phyloP scores from a whole-genome alignment of 2,797 vertebrate species.

The Eulemur mongoz region DNA sequence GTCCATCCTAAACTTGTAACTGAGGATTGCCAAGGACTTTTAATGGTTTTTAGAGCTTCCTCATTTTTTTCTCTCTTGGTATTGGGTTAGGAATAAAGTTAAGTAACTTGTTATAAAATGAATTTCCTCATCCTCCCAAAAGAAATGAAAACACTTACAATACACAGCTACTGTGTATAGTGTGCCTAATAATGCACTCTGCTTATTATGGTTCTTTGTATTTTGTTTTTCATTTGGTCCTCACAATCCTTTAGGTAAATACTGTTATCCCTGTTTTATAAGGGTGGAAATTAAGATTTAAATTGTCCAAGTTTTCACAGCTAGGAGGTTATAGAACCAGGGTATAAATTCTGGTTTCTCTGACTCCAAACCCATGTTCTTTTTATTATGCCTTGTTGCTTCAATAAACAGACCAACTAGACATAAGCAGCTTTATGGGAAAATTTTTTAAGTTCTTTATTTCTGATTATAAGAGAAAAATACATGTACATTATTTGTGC shows the following conservation, averaged over 20 bases:
- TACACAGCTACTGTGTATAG: background rate
- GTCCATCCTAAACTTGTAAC: background rate
- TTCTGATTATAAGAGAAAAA: background rate
- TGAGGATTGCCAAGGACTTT: background rate
- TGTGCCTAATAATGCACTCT: background rate
- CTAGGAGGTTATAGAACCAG: background rate
- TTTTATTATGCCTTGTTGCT: slow-evolving; percentile 1
- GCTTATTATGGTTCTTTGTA: background rate
- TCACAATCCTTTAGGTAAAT: background rate
- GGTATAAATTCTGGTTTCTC: background rate
- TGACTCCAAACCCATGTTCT: slow-evolving; percentile 11
- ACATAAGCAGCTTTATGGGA: background rate
- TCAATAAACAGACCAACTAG: background rate
- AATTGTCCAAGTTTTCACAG: background rate
- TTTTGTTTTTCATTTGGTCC: background rate
- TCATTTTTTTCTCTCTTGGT: background rate
- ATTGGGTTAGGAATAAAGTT: slow-evolving; percentile 20
- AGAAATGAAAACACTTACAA: slow-evolving; percentile 24
- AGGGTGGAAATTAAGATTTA: background rate
- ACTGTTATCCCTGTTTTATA: slow-evolving; percentile 15
- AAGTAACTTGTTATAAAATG: slow-evolving; percentile 38
- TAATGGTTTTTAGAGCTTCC: background rate
- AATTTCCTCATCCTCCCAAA: background rate
- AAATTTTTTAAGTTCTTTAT: background rate
- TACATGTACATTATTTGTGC: background rate